Evolutionary conservation across 1,140 invertebrate genomes (phyloP), one percentile per base, ranked within the genome.

Genomic region (Lordiphosa mommai): DNA sequence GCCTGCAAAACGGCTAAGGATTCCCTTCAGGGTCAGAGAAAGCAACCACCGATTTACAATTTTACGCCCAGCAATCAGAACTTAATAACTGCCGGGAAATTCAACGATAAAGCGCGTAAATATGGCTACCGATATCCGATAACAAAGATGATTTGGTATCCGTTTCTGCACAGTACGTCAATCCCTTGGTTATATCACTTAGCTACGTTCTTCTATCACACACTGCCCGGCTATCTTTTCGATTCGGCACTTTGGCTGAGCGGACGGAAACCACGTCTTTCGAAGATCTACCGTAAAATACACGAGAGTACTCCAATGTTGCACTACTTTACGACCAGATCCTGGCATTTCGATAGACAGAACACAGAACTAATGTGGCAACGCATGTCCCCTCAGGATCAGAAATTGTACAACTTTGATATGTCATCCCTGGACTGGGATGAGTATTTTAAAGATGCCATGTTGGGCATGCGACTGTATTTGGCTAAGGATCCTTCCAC

Each of bases 261-360:
- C 2, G 91, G 92, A 2, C 30, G 70, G 2, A 57, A 63, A 23
- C 64, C 61, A 7, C 48, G 57, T 0, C 17, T 95, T 89, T 88
- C 92, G 2, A 92, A 92, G 69, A 91, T 93, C 1, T 95, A 95
- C 69, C 89, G 89, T 9, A 94, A 93, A 84, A 91, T 96, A 20
- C 90, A 93, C 41, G 92, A 92, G 67, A 93, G 94, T 38, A 90
- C 92, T 1, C 88, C 88, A 2, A 91, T 92, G 2, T 88, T 95
- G 14, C 90, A 92, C n/a, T 95, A 92, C 59, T 96, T 96, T 77
- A 91, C 92, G 1, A 89, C 90, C 0, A 86, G 91, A 12, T 88
- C 92, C 58, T 96, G 94, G 93, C 89, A 90, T 30, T 95, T 95
- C 71, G 80, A 90, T 6, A 93, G 93, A 71, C 84, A 90, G 0